Base-by-base conservation (phyloP, 2,888 invertebrate genomes). In the Dione juno region DNA sequence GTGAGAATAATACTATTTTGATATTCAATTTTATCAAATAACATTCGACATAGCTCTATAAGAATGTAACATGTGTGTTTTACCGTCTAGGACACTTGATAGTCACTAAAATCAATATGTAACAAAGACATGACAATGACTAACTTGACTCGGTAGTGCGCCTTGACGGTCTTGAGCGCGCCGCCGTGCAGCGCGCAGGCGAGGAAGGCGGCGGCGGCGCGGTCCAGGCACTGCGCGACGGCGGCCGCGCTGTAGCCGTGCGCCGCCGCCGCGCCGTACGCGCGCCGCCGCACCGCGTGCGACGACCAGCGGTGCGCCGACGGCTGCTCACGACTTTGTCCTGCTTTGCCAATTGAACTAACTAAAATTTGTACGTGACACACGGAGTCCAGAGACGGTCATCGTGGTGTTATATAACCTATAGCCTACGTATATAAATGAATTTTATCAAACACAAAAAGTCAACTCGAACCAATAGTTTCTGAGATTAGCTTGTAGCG, bases 211-310 rank as follows among this genome's bases (percentile, higher is more conserved):
- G 97, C 95, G 35, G 97, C 96, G 7, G 98, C 93, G 85, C 97
- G 97, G 87, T 98, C 98, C 66, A 98, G 89, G 84, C 96, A 96
- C 84, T 98, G 98, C 1, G 97, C 98, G 43, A 98, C 91, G 0
- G 97, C 98, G n/a, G 97, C 93, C 2, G 98, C 98, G 83, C 97
- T 97, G 90, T 97, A 98, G 0, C 96, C 95, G 78, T 96, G 95
- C 68, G 95, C 94, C 74, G 96, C 94, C 0, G 97, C 97, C 40
- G 96, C 94, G 0, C 95, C 93, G 84, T 97, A 97, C 48, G 97
- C 94, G 73, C 97, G 94, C 7, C 96, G 96, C 14, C 97, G 94
- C 75, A 95, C 95, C 84, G 95, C 94, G 72, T 96, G 94, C 61
- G 95, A 94, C 81, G 96, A 95, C 93, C 97, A 97, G 80, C 96